Conservation (phyloP, 2,888 invertebrate species). For the Caenorhabditis auriculariae region DNA sequence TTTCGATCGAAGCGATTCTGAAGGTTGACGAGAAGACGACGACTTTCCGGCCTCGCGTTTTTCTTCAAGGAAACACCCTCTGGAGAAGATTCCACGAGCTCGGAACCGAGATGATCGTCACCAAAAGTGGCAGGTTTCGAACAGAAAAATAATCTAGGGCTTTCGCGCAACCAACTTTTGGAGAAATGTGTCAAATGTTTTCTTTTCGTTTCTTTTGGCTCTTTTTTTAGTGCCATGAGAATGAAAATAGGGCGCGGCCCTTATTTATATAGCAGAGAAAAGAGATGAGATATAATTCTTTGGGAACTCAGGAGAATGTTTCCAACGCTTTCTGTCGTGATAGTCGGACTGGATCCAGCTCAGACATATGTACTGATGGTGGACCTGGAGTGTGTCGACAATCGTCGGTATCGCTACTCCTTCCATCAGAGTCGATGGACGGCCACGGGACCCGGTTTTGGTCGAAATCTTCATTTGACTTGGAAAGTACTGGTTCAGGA, state of each 20-base stretch:
- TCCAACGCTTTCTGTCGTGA: constrained; percentile 90
- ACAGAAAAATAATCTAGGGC: no score
- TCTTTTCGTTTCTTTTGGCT: no score
- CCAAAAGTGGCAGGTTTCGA: constrained; percentile 88
- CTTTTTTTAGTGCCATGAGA: constrained; percentile 2
- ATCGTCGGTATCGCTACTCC: constrained; percentile 92
- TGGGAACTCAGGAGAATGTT: constrained; percentile 98
- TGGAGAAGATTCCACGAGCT: constrained; percentile 87
- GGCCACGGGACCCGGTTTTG: constrained; percentile 90
- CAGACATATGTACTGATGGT: constrained; percentile 55
- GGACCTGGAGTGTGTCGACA: constrained; percentile 73
- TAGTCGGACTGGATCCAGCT: constrained; percentile 73
- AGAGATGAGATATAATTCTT: no score
- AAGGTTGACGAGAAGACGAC: constrained; percentile 3
- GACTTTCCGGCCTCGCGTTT: constrained; percentile 7
- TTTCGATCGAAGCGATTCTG: constrained; percentile 24
- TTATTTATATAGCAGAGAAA: no score
- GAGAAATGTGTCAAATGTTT: no score
- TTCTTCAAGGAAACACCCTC: constrained; percentile 70
- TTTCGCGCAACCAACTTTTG: no score
- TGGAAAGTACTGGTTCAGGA: constrained; percentile 64
- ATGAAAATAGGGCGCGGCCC: neutral
- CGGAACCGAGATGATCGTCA: constrained; percentile 97
- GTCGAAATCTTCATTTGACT: no score
- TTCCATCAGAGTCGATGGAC: constrained; percentile 98